Percentiles rank a stretch among this genome's conserved stretches.
Evolutionary conservation across 2,888 invertebrate species (phyloP).

Genomic region (Drosophila imparisetae): DNA sequence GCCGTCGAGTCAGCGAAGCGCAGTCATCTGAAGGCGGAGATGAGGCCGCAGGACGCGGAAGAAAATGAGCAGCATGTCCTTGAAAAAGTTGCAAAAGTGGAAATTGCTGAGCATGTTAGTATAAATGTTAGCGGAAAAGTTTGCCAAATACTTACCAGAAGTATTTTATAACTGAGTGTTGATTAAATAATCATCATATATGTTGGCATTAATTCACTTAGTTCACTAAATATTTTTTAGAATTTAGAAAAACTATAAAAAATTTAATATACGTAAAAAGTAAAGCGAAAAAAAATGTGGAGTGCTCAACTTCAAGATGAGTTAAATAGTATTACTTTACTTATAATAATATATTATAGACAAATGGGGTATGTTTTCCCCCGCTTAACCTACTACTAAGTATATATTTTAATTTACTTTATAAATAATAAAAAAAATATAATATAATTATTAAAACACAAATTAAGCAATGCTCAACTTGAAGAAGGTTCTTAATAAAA

Average conservation of each 20-base stretch:
- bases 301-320: not conserved
- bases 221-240: not conserved
- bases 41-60: constrained; percentile 13
- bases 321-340: not conserved
- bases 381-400: not conserved
- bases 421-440: not conserved
- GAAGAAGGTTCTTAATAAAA: not conserved
- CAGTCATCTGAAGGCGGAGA: constrained; percentile 49
- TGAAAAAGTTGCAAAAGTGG: constrained; percentile 6
- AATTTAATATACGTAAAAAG: not conserved
- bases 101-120: constrained; percentile 71
- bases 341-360: not conserved
- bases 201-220: not conserved
- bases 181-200: not conserved
- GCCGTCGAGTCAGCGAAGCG: constrained; percentile 68
- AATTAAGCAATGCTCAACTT: not conserved
- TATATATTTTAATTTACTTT: not conserved
- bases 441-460: not conserved
- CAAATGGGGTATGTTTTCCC: not conserved
- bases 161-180: not conserved
- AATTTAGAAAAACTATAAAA: not conserved
- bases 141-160: not conserved
- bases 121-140: constrained; percentile 15
- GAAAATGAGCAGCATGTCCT: constrained; percentile 4
- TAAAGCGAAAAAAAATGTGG: not conserved